phyloP scores from a whole-genome alignment of 1,140 invertebrate genomes.

The Drosophila arizonae region DNA sequence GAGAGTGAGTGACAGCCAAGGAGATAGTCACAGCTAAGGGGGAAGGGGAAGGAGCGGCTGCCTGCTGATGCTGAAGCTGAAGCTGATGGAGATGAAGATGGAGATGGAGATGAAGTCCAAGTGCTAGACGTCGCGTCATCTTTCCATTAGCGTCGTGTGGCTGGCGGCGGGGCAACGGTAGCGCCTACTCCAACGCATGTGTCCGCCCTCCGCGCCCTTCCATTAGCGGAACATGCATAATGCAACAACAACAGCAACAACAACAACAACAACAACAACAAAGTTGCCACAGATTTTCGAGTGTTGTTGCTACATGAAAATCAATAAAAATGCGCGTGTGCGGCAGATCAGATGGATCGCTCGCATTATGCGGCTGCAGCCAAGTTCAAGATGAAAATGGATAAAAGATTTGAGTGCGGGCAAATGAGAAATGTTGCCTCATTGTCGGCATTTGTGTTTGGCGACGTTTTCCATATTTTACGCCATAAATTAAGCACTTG shows the following conservation, averaged over 20 bases:
- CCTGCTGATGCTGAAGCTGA: neutral
- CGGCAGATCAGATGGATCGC: conserved; percentile 45
- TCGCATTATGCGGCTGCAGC: neutral
- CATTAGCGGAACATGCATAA: conserved; percentile 64
- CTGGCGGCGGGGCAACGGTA: conserved; percentile 50
- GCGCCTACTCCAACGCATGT: conserved; percentile 11
- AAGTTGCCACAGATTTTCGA: conserved; percentile 23
- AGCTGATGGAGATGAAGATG: conserved; percentile 17
- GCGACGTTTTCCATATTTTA: conserved; percentile 71
- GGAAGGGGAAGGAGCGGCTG: neutral
- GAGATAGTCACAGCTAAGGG: neutral
- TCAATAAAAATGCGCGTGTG: conserved; percentile 75
- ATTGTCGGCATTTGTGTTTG: conserved; percentile 73
- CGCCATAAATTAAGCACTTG: conserved; percentile 78
- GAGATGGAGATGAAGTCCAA: conserved; percentile 10
- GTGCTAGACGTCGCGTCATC: conserved; percentile 48
- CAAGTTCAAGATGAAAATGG: conserved; percentile 60
- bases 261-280: conserved; percentile 10
- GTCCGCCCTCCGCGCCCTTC: conserved; percentile 65
- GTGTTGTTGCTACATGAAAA: conserved; percentile 67
- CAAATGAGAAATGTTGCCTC: conserved; percentile 69
- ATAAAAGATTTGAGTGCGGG: neutral
- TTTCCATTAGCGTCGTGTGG: conserved; percentile 76
- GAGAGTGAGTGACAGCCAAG: neutral
- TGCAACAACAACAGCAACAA: conserved; percentile 25